These are phyloP conservation scores for Enteromius mattozi DNA, from an alignment of 2,797 vertebrate species.

Conservation along the genomic window DNA sequence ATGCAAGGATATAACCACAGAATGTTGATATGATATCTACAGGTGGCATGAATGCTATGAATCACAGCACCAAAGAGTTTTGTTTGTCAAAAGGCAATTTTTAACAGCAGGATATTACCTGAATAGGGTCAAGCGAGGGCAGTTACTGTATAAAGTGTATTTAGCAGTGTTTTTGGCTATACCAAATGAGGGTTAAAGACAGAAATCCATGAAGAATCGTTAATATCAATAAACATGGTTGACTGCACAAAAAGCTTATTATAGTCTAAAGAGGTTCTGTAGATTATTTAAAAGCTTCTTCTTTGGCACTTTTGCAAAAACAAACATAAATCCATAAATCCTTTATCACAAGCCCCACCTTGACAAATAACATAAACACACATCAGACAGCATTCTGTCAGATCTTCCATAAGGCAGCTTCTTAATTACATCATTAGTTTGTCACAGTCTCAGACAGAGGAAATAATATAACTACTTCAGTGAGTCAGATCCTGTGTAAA, in stretches of 20 bases:
- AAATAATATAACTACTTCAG: constrained; percentile 35
- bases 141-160: neutral
- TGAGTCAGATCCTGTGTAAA: constrained; percentile 35
- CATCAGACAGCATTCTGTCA: constrained; percentile 33
- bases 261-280: neutral
- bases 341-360: constrained; percentile 49
- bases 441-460: constrained; percentile 48
- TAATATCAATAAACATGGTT: neutral
- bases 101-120: neutral
- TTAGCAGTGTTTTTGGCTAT: neutral
- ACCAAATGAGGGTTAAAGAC: constrained; percentile 24
- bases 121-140: neutral
- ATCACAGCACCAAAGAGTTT: neutral
- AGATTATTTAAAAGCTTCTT: neutral
- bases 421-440: constrained; percentile 47
- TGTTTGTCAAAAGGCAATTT: neutral
- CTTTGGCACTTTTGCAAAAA: neutral
- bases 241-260: neutral
- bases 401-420: constrained; percentile 36
- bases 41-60: neutral
- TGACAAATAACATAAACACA: constrained; percentile 11
- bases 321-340: constrained; percentile 3
- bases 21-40: neutral
- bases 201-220: neutral
- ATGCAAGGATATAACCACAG: constrained; percentile 1